Base-by-base conservation (phyloP, 2,113 vertebrate species). In the Colistium nudipinnis region DNA sequence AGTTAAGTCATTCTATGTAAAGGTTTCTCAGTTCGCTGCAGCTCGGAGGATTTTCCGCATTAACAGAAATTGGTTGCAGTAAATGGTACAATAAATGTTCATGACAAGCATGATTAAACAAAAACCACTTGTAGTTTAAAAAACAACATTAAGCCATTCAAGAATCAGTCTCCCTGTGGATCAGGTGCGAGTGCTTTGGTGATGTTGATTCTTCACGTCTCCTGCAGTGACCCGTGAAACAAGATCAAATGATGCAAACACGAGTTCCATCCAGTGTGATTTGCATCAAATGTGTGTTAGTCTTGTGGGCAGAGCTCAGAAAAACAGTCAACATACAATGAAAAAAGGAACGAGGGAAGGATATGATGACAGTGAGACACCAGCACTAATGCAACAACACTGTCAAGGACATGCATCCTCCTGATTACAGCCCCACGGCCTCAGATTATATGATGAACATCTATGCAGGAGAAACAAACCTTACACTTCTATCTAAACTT, bases 171-270 rank as follows among this genome's bases (percentile, higher is more conserved):
- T 44, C 43, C 43, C 7, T n/a, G 2, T n/a, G n/a, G 20, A 20
- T 28, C 12, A 4, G 7, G 27, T 0, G 19, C 12, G 9, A 14
- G 7, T 59, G 35, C 1, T 12, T 17, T 28, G 3, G 17, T 64
- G 35, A 62, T 0, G 16, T 14, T 33, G 60, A 57, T 30, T 55
- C 3, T 38, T 53, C 14, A 2, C 1, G 38, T n/a, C 47, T 62
- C 10, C 35, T 14, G 24, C 63, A 19, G 20, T 52, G 78, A 81
- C 44, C 63, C 71, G 6, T 48, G 17, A 35, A 75, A 64, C 10
- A 12, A 35, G 39, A 43, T 60, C 28, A 77, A 60, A 45, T 22
- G 28, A 9, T 45, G 74, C 30, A 22, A 24, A 35, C 22, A 47
- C 19, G 33, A 27, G 54, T 56, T 25, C 12, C 25, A 39, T 60